Evolutionary conservation across 2,113 vertebrate genomes (phyloP), one percentile per base, ranked within the genome.

Genomic region (Engystomops pustulosus): DNA sequence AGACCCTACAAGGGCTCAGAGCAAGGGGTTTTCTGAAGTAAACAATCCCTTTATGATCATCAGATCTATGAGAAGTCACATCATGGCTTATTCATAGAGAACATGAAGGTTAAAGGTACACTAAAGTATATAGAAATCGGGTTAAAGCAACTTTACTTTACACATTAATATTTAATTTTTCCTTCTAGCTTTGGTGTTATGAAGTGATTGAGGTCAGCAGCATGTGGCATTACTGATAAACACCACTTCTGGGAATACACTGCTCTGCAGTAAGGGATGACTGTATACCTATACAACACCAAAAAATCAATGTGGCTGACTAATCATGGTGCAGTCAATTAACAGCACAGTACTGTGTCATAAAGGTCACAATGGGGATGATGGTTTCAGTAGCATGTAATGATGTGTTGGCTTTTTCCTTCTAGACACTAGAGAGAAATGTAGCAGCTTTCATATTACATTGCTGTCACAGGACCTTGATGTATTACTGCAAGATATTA

Each of bases 201-300:
- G 34, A 44, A 45, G 34, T 2, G 14, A 44, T 62, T 27, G 76
- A 79, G 76, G 51, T 41, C 51, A 60, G 51, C 32, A 79, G 53
- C 23, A 79, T 62, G 76, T 44, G 38, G 38, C 55, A 45, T 65
- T 62, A 41, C 36, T 79, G 76, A 62, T 62, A 60, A 58, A 27
- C 23, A 58, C 75, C 34, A 44, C 76, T 79, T 62, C 55, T 62
- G 76, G 76, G 76, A 79, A 41, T 65, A 79, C 18, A 41, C 34
- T 62, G 34, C 41, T 62, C 76, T 65, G 23, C 76, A 62, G 12
- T 79, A 79, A 79, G 55, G n/a, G 25, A 65, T 65, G 53, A 62
- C 53, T 45, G 15, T 34, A 79, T 36, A 65, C 36, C 76, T 27
- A 17, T 30, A 65, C 55, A 44, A 34, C 1, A 12, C 36, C 14